phyloP scores from a whole-genome alignment of 2,797 vertebrate genomes.

The Sus cebifrons region DNA sequence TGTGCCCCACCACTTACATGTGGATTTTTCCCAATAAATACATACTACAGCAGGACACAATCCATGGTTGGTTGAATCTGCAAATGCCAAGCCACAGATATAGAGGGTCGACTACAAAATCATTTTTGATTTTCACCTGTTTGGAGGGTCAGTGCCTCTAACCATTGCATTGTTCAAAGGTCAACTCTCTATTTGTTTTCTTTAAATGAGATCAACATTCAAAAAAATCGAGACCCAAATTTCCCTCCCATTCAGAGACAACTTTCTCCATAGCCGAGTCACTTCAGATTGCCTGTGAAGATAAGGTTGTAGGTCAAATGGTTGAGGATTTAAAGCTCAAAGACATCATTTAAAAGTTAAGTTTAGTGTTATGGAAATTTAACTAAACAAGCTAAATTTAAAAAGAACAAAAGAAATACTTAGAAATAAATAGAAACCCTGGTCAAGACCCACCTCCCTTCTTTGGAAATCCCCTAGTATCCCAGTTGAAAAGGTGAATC shows the following conservation, averaged over 20 bases:
- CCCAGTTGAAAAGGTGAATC: neutral
- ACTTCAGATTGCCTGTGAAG: neutral
- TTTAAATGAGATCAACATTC: neutral
- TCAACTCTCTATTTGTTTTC: neutral
- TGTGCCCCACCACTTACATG: neutral
- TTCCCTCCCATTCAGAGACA: neutral
- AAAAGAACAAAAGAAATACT: neutral
- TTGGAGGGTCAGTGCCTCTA: neutral
- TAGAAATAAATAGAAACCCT: neutral
- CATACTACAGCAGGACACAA: neutral
- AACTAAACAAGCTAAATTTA: constrained; percentile 13
- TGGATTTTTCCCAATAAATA: neutral
- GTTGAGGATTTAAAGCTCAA: neutral
- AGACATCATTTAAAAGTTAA: constrained; percentile 23
- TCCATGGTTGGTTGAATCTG: neutral
- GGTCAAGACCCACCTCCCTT: neutral
- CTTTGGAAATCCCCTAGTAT: neutral
- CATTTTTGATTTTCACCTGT: neutral
- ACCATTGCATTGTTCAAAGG: neutral
- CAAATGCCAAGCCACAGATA: neutral
- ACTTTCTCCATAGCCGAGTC: neutral
- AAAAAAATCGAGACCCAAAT: neutral
- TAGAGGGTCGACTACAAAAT: neutral
- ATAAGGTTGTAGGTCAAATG: neutral
- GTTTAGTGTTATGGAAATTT: neutral